phyloP scores from a whole-genome alignment of 2,113 vertebrate species.

The Thymallus thymallus region DNA sequence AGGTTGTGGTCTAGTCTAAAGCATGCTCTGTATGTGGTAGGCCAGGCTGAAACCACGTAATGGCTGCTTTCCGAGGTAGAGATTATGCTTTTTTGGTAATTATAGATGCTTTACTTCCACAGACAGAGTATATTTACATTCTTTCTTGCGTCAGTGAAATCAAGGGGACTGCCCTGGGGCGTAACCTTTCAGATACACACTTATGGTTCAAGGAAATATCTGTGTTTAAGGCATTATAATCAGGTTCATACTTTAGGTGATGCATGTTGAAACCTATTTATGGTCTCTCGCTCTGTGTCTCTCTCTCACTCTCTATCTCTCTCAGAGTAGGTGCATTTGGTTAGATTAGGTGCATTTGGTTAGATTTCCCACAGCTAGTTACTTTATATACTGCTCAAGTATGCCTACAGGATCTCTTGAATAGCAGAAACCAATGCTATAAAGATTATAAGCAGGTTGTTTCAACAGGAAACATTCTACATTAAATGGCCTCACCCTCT shows the following conservation, averaged over 20 bases:
- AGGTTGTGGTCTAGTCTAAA: not conserved
- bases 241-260: not conserved
- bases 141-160: conserved; percentile 1
- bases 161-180: not conserved
- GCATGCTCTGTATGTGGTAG: conserved; percentile 20
- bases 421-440: not conserved
- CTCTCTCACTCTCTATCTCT: not conserved
- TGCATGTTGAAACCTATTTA: not conserved
- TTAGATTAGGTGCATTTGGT: not conserved
- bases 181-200: conserved; percentile 1
- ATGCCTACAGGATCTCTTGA: not conserved
- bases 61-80: conserved; percentile 15
- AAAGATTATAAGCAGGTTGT: not conserved
- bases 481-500: not conserved
- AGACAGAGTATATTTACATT: conserved; percentile 16
- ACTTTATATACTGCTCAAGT: not conserved
- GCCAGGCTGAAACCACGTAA: conserved; percentile 20
- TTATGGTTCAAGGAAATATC: not conserved
- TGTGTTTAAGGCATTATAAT: not conserved
- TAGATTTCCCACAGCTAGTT: too few relatives aligned
- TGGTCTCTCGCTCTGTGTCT: too few relatives aligned
- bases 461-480: not conserved
- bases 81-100: conserved; percentile 18
- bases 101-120: conserved; percentile 20
- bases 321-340: not conserved